phyloP scores from a whole-genome alignment of 2,797 vertebrate species.

The Coracias cyanogaster region DNA sequence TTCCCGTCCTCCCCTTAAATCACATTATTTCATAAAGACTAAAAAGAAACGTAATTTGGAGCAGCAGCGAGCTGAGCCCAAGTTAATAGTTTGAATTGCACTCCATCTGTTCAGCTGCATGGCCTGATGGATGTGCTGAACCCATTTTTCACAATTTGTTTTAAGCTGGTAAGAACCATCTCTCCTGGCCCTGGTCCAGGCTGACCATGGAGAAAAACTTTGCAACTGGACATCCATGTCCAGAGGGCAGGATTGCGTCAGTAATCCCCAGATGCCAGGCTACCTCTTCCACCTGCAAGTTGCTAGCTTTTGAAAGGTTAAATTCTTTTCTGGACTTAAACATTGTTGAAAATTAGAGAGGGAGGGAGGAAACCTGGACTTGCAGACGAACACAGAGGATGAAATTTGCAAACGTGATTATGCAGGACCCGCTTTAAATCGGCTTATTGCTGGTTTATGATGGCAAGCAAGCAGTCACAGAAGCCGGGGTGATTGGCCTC shows the following conservation, averaged over 20 bases:
- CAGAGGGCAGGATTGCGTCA: background rate
- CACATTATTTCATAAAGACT: conserved; percentile 69
- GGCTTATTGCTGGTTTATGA: conserved; percentile 59
- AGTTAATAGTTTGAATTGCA: conserved; percentile 79
- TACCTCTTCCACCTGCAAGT: background rate
- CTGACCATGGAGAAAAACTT: conserved; percentile 58
- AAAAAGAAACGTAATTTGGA: conserved; percentile 78
- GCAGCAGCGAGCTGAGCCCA: conserved; percentile 71
- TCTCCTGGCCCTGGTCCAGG: conserved; percentile 71
- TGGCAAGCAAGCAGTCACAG: conserved; percentile 38
- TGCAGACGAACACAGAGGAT: background rate
- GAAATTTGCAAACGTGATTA: conserved; percentile 66
- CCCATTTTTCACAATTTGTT: conserved; percentile 81
- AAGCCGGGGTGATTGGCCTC: conserved; percentile 51
- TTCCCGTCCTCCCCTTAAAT: conserved; percentile 43
- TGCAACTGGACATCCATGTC: conserved; percentile 30
- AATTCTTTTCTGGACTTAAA: background rate
- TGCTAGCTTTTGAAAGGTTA: background rate
- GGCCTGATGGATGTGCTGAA: conserved; percentile 76
- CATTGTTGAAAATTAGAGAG: background rate
- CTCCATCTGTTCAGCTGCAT: conserved; percentile 78
- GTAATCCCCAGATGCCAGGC: background rate
- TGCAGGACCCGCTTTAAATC: conserved; percentile 48
- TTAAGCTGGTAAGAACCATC: conserved; percentile 75
- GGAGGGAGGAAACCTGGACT: rapidly evolving